These are phyloP conservation scores for Thalassoma bifasciatum DNA, from an alignment of 2,113 vertebrate species.

Conservation along the genomic window DNA sequence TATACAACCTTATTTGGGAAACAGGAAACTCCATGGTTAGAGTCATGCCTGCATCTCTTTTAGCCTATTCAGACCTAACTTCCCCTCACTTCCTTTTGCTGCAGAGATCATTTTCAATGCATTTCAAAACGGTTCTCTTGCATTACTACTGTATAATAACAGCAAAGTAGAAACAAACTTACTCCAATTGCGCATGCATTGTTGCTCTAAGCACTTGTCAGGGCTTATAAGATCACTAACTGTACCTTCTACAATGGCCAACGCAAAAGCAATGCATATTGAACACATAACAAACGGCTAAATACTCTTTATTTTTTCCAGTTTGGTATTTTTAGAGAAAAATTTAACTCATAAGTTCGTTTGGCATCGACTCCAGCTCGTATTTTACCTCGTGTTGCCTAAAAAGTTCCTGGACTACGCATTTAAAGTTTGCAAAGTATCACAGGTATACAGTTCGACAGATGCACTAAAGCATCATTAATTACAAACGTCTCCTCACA, in stretches of 20 bases:
- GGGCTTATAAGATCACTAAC: background rate
- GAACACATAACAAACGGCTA: background rate
- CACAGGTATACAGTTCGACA: slow-evolving; percentile 27
- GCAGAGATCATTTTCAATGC: background rate
- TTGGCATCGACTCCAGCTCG: no score
- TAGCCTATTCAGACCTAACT: slow-evolving; percentile 39
- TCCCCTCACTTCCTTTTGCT: slow-evolving; percentile 33
- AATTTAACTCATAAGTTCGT: no score
- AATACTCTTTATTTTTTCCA: no score
- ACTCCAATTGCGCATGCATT: background rate
- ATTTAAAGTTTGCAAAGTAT: background rate
- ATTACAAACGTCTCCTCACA: accelerated
- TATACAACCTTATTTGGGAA: slow-evolving; percentile 76
- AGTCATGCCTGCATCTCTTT: slow-evolving; percentile 22
- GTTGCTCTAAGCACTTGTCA: background rate
- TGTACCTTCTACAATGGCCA: background rate
- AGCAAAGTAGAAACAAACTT: background rate
- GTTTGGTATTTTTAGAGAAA: no score
- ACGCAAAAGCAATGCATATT: background rate
- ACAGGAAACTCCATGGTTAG: slow-evolving; percentile 76
- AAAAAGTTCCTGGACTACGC: background rate
- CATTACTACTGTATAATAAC: background rate
- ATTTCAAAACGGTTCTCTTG: background rate
- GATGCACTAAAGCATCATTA: slow-evolving; percentile 34
- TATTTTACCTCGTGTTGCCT: no score